Evolutionary conservation across 2,113 vertebrate genomes (phyloP).

Genomic region (Clarias gariepinus): DNA sequence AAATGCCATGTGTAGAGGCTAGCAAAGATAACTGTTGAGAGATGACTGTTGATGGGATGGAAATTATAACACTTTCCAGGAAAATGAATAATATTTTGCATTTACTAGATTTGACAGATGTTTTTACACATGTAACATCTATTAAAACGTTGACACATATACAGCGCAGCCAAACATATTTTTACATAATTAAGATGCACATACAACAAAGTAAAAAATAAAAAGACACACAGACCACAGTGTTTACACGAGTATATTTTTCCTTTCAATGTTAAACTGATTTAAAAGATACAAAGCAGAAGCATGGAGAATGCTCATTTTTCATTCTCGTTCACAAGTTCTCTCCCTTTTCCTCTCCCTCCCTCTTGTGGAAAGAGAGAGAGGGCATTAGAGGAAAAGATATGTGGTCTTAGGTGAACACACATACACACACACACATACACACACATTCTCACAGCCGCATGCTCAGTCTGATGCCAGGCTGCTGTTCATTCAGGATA

Average conservation of each 20-base stretch:
- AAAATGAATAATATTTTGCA: neutral
- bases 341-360: neutral
- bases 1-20: slow-evolving; percentile 16
- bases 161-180: too few relatives aligned
- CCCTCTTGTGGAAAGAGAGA: slow-evolving; percentile 12
- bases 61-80: neutral
- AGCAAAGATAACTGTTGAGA: neutral
- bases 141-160: neutral
- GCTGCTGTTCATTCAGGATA: slow-evolving; percentile 17
- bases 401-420: slow-evolving; percentile 12
- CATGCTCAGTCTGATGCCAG: slow-evolving; percentile 16
- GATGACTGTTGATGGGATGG: neutral
- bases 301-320: neutral
- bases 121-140: neutral
- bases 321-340: slow-evolving; percentile 9
- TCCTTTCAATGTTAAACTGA: neutral
- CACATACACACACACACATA: slow-evolving; percentile 14
- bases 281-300: slow-evolving; percentile 11
- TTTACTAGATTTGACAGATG: neutral
- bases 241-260: neutral
- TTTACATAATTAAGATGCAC: neutral
- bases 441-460: slow-evolving; percentile 11
- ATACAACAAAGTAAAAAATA: neutral
- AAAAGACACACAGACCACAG: neutral
- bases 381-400: slow-evolving; percentile 23